A percentile compares a stretch with the other conserved stretches of the same genome.
Evolutionary conservation across 2,113 vertebrate species (phyloP).

Genomic region (Chlamydotis undulata): DNA sequence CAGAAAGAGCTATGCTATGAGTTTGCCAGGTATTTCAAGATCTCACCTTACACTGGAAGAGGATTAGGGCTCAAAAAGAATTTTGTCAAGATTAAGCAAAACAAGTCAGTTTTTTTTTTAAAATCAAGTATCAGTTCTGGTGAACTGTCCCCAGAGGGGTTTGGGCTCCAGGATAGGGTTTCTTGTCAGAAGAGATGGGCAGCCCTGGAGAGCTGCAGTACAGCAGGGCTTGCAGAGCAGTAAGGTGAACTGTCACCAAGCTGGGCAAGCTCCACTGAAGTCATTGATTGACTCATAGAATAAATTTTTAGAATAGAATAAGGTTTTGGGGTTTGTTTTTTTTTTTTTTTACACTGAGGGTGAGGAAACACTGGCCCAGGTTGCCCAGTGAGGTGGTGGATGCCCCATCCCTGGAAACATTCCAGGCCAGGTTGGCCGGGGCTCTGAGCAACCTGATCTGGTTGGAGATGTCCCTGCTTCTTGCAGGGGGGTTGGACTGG

Average conservation of each 20-base stretch:
- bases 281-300: neutral
- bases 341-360: no score
- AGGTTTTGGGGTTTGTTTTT: no score
- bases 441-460: no score
- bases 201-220: neutral
- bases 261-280: neutral
- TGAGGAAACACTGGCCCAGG: no score
- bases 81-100: constrained; percentile 58
- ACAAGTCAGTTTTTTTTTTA: constrained; percentile 48
- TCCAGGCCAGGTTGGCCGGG: no score
- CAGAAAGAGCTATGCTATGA: neutral
- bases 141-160: constrained; percentile 26
- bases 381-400: no score
- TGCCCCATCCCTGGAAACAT: no score
- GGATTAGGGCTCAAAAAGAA: constrained; percentile 60
- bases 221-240: neutral
- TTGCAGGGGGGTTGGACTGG: no score
- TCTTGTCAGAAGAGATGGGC: neutral
- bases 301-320: no score
- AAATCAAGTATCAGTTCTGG: constrained; percentile 21
- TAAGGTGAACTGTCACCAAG: neutral
- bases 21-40: constrained; percentile 43
- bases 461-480: no score
- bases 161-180: constrained; percentile 29
- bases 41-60: constrained; percentile 55